Conservation (phyloP, 2,113 vertebrate species). For the Oryzias woworae region DNA sequence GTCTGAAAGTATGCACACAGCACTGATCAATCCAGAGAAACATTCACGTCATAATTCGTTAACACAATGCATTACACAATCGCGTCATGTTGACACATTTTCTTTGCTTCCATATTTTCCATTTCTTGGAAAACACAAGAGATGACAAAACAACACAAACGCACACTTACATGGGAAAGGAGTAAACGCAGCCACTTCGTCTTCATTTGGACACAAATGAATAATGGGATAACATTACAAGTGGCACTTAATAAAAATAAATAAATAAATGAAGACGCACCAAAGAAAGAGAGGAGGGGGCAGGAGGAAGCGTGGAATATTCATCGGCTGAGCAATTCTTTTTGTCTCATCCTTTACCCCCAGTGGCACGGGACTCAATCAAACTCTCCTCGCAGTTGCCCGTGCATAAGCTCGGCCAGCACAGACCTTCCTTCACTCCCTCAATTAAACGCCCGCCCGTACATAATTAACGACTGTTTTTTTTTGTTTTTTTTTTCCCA, state of each 20-base stretch:
- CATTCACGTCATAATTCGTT: slow-evolving; percentile 2
- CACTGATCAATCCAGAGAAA: slow-evolving; percentile 31
- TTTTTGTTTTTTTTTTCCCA: slow-evolving; percentile 80
- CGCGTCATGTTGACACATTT: slow-evolving; percentile 23
- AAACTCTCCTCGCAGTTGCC: slow-evolving; percentile 65
- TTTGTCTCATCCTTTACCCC: slow-evolving; percentile 57
- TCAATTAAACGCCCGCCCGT: slow-evolving; percentile 76
- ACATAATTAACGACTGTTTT: slow-evolving; percentile 82
- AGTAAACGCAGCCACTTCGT: slow-evolving; percentile 23
- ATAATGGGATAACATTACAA: slow-evolving; percentile 6
- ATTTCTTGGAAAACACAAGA: not conserved
- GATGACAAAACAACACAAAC: slow-evolving; percentile 24
- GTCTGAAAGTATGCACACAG: slow-evolving; percentile 42
- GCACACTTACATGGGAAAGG: slow-evolving; percentile 11
- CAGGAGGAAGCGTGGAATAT: slow-evolving; percentile 15
- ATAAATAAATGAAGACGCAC: not conserved
- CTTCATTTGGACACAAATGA: slow-evolving; percentile 33
- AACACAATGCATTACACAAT: slow-evolving; percentile 12
- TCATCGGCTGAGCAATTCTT: slow-evolving; percentile 50
- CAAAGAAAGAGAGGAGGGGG: slow-evolving; percentile 1
- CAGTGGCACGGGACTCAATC: slow-evolving; percentile 67
- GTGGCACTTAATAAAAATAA: slow-evolving; percentile 17
- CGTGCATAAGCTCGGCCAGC: slow-evolving; percentile 57
- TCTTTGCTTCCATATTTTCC: slow-evolving; percentile 15
- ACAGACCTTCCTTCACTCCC: slow-evolving; percentile 65